A percentile compares a stretch with the other conserved stretches of the same genome.
phyloP scores from a whole-genome alignment of 2,888 invertebrate species.

The Eilema sororculum region DNA sequence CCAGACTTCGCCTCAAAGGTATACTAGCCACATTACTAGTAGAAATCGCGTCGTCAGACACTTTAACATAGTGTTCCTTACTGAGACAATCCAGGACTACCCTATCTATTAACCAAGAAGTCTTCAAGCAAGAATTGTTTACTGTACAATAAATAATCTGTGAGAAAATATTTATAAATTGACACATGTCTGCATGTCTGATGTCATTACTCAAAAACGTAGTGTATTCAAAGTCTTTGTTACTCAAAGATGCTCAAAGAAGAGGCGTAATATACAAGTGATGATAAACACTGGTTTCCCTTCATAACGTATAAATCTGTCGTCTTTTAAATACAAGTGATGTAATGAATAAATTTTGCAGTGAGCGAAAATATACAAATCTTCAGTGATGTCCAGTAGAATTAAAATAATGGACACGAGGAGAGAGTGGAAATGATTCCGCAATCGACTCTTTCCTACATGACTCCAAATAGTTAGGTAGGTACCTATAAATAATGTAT shows the following conservation, averaged over 20 bases:
- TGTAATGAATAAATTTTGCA: conserved; percentile 17
- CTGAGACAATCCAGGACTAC: no score
- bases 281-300: no score
- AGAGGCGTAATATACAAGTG: neutral
- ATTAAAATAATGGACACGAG: conserved; percentile 24
- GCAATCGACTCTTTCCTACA: conserved; percentile 28
- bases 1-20: no score
- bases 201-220: neutral
- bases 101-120: neutral
- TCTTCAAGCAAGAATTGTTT: neutral
- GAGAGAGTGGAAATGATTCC: conserved; percentile 34
- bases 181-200: neutral
- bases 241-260: no score
- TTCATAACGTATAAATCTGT: no score
- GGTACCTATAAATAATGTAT: neutral
- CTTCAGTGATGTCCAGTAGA: conserved; percentile 33
- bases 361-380: conserved; percentile 8
- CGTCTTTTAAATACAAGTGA: no score
- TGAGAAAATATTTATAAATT: neutral
- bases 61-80: no score
- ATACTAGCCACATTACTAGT: no score
- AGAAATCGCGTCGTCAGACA: no score
- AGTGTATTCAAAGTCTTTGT: no score
- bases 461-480: conserved; percentile 42
- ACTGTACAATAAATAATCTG: neutral